phyloP scores from a whole-genome alignment of 2,797 vertebrate species.

The Periophthalmus magnuspinnatus region DNA sequence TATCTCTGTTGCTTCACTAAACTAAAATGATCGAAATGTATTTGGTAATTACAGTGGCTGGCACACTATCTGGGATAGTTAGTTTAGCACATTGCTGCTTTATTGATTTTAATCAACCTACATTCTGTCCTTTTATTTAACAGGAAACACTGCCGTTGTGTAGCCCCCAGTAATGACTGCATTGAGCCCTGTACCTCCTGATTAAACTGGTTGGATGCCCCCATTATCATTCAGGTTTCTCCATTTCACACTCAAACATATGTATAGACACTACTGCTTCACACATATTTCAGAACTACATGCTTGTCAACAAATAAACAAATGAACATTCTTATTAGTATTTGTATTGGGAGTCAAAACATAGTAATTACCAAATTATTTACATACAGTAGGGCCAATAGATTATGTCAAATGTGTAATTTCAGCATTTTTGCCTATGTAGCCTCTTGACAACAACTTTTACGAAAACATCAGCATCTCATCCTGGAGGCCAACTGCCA shows the following conservation, averaged over 20 bases:
- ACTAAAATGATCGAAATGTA: slow-evolving; percentile 5
- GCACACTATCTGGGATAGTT: slow-evolving; percentile 47
- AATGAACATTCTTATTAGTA: not conserved
- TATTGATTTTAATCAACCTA: slow-evolving; percentile 67
- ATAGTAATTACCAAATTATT: not conserved
- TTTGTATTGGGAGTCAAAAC: not conserved
- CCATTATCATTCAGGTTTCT: slow-evolving; percentile 77
- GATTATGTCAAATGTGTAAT: not conserved
- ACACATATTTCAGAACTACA: not conserved
- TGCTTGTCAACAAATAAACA: slow-evolving; percentile 1
- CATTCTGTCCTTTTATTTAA: slow-evolving; percentile 45
- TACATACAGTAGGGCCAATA: not conserved
- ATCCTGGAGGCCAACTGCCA: slow-evolving; percentile 78
- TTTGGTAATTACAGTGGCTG: slow-evolving; percentile 24
- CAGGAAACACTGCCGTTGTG: slow-evolving; percentile 63
- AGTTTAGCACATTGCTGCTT: slow-evolving; percentile 49
- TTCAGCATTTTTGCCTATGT: slow-evolving; percentile 7
- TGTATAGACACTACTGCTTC: slow-evolving; percentile 18
- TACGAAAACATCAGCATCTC: slow-evolving; percentile 60
- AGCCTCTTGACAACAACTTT: slow-evolving; percentile 67
- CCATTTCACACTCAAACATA: slow-evolving; percentile 48
- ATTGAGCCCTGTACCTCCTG: slow-evolving; percentile 77
- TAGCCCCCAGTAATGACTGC: slow-evolving; percentile 79
- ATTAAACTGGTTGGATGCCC: slow-evolving; percentile 83
- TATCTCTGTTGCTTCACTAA: slow-evolving; percentile 1